A percentile compares a stretch with the other conserved stretches of the same genome.
Evolutionary conservation across 1,140 invertebrate genomes (phyloP).

Genomic region (Brachionus rubens): DNA sequence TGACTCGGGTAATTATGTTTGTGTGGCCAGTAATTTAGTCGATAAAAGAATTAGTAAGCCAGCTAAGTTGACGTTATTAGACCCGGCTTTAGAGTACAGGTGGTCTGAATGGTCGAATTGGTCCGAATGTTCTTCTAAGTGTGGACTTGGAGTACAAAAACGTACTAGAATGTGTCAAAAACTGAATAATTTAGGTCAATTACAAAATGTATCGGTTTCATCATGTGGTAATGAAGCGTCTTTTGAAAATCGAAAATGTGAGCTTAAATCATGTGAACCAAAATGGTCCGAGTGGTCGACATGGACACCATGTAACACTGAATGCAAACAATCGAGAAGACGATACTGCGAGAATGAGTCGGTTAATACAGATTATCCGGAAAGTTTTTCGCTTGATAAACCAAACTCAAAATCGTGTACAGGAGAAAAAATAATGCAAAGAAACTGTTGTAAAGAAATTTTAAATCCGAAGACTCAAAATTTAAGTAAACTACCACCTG

Average conservation of each 20-base stretch:
- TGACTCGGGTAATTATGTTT: slow-evolving; percentile 32
- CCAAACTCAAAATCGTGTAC: slow-evolving; percentile 11
- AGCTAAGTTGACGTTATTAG: slow-evolving; percentile 24
- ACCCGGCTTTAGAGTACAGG: background rate
- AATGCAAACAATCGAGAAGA: slow-evolving; percentile 15
- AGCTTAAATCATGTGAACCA: background rate
- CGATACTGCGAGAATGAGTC: slow-evolving; percentile 31
- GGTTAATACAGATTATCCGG: background rate
- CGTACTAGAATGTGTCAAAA: slow-evolving; percentile 17
- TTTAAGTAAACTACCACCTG: too few species aligned
- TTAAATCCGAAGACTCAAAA: too few species aligned
- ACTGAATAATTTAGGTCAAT: background rate
- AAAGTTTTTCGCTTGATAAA: slow-evolving; percentile 16
- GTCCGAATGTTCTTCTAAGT: slow-evolving; percentile 20
- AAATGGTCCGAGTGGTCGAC: slow-evolving; percentile 36
- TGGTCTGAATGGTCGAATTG: slow-evolving; percentile 41
- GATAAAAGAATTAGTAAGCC: slow-evolving; percentile 38
- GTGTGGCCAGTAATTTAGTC: slow-evolving; percentile 20
- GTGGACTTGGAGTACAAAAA: background rate
- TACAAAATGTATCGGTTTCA: slow-evolving; percentile 16
- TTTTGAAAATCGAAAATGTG: background rate
- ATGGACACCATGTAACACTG: background rate
- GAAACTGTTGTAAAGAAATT: slow-evolving; percentile 6
- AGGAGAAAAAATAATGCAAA: slow-evolving; percentile 19
- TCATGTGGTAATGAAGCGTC: background rate